Evolutionary conservation across 2,797 vertebrate genomes (phyloP), one percentile per base, ranked within the genome.

Genomic region (Cirrhinus molitorella): DNA sequence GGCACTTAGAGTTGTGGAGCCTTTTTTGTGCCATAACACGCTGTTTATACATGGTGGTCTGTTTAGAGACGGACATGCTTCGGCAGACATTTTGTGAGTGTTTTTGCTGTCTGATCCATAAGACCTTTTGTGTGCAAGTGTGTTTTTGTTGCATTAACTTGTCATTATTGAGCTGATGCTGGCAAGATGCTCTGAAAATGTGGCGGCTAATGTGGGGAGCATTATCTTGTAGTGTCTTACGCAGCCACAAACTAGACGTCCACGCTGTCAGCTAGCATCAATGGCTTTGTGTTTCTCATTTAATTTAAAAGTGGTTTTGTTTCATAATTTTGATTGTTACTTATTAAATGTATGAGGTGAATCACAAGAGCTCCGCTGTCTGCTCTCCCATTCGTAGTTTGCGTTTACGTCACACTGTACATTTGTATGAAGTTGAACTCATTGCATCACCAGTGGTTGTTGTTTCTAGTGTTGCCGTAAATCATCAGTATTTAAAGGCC

Each of bases 1-100:
- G 61, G 13, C 25, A 47, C 49, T 51, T 55, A 72, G 47, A 34
- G 76, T 77, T 61, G 57, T 83, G 79, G 71, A 85, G 63, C 65
- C 28, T 55, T 49, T 75, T 76, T 75, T 49, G 68, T 84, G 66
- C 49, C 43, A 79, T 77, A 53, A 65, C 63, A 72, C 5, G 34
- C 70, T 55, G 65, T 73, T 81, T 70, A 12, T 70, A 73, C 63
- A 19, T 83, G 78, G 23, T 79, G 74, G 37, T 77, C 65, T 37
- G 47, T 80, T 82, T 78, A 55, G 51, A 85, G 55, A 31, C 79
- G 66, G 71, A 70, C 37, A 74, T 72, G 51, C 37, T 81, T 81
- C 68, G 74, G 3, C 61, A 79, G 21, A 17, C 16, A 57, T 83
- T 80, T 49, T 65, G 43, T 49, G 57, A 31, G 40, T 63, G 57